phyloP scores from a whole-genome alignment of 2,888 invertebrate species.

The Ormyrus labotus region DNA sequence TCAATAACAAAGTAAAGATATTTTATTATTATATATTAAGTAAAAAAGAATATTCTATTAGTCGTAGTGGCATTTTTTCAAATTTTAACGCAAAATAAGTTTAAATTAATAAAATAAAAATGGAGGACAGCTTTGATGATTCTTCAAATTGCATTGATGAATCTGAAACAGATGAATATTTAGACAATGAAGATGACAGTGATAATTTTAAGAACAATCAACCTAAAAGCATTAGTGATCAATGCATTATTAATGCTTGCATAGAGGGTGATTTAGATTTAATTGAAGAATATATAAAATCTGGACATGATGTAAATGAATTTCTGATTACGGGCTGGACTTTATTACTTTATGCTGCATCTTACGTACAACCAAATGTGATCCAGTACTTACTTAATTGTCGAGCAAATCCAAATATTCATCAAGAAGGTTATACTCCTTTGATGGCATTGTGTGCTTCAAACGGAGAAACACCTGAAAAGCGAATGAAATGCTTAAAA shows the following conservation, averaged over 20 bases:
- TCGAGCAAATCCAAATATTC: constrained; percentile 79
- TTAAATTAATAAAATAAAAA: too few relatives aligned
- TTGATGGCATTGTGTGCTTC: constrained; percentile 81
- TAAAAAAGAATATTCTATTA: too few relatives aligned
- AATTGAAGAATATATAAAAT: constrained; percentile 63
- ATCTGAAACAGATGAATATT: neutral
- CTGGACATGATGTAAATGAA: constrained; percentile 71
- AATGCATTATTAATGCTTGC: constrained; percentile 65
- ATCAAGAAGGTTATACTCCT: constrained; percentile 79
- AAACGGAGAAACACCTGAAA: constrained; percentile 73
- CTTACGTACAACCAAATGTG: constrained; percentile 78
- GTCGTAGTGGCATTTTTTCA: too few relatives aligned
- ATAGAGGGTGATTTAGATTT: constrained; percentile 61
- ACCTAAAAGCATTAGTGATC: constrained; percentile 10
- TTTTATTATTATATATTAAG: too few relatives aligned
- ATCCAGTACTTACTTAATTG: constrained; percentile 77
- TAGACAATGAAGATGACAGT: neutral
- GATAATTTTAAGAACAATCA: neutral
- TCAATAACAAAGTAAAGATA: too few relatives aligned
- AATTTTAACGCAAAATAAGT: too few relatives aligned
- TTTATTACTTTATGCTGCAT: constrained; percentile 80
- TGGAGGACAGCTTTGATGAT: too few relatives aligned
- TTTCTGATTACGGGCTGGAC: constrained; percentile 80
- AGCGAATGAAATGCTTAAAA: constrained; percentile 76
- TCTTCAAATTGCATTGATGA: too few relatives aligned